Conservation (phyloP, 2,797 vertebrate species). For the Spinus olivaceus region DNA sequence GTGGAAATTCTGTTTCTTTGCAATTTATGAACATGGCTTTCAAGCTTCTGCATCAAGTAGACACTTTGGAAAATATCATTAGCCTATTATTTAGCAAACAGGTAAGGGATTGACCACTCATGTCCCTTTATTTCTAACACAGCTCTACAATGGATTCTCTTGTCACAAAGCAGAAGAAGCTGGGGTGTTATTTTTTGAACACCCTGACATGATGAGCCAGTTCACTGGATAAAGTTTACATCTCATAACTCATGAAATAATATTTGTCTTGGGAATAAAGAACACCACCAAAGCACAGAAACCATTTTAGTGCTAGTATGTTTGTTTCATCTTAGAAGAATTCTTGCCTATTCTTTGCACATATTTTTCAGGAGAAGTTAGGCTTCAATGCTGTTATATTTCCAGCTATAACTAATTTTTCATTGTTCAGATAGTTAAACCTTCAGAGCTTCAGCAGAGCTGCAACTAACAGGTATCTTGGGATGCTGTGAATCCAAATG, state of each 20-base stretch:
- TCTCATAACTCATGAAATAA: not conserved
- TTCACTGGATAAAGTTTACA: not conserved
- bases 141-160: not conserved
- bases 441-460: conserved; percentile 29
- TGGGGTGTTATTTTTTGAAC: not conserved
- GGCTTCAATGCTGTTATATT: conserved; percentile 5
- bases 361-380: conserved; percentile 14
- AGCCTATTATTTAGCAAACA: not conserved
- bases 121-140: not conserved
- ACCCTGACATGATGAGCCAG: not conserved
- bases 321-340: conserved; percentile 4
- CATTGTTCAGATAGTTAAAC: conserved; percentile 55
- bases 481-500: conserved; percentile 38
- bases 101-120: not conserved
- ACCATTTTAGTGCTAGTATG: not conserved
- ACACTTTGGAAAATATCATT: not conserved
- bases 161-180: not conserved
- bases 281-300: not conserved
- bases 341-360: conserved; percentile 11
- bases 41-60: not conserved
- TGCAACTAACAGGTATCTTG: conserved; percentile 52
- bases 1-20: not conserved
- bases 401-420: conserved; percentile 50
- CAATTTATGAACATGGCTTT: not conserved
- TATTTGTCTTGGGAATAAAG: not conserved